These are phyloP conservation scores for Bettongia penicillata DNA, from an alignment of 2,113 vertebrate species.

Conservation along the genomic window DNA sequence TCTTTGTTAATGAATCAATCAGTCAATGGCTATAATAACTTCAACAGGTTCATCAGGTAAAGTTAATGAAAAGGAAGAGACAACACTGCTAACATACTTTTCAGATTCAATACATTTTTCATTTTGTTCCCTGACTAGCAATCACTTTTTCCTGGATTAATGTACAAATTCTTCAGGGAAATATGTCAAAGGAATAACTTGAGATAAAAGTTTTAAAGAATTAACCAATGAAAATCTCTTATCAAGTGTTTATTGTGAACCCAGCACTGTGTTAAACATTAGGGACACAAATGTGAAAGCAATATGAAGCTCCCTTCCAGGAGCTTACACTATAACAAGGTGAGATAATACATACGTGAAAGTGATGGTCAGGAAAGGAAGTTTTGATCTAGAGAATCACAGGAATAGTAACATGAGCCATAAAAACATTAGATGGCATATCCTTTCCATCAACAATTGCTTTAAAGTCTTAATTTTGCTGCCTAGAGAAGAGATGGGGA, in stretches of 20 bases:
- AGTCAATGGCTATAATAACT: not conserved
- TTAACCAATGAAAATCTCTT: slow-evolving; percentile 24
- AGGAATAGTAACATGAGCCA: not conserved
- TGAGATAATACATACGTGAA: not conserved
- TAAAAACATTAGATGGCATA: not conserved
- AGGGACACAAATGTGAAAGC: not conserved
- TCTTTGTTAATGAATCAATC: slow-evolving; percentile 23
- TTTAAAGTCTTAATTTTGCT: not conserved
- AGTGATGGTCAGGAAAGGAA: not conserved
- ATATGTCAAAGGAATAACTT: not conserved
- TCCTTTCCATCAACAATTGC: not conserved
- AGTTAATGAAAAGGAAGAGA: slow-evolving; percentile 3
- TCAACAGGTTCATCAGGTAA: slow-evolving; percentile 10
- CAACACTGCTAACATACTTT: not conserved
- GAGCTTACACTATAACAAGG: not conserved
- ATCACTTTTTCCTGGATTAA: not conserved
- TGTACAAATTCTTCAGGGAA: not conserved
- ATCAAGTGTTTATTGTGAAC: not conserved
- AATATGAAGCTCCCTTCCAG: not conserved
- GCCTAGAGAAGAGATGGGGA: not conserved
- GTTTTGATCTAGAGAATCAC: not conserved
- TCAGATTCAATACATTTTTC: not conserved
- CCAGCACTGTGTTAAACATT: not conserved
- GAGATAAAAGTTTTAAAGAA: not conserved
- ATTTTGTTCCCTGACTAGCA: not conserved